These are phyloP conservation scores for Nemurella pictetii DNA, from an alignment of 2,888 invertebrate genomes.

Conservation along the genomic window DNA sequence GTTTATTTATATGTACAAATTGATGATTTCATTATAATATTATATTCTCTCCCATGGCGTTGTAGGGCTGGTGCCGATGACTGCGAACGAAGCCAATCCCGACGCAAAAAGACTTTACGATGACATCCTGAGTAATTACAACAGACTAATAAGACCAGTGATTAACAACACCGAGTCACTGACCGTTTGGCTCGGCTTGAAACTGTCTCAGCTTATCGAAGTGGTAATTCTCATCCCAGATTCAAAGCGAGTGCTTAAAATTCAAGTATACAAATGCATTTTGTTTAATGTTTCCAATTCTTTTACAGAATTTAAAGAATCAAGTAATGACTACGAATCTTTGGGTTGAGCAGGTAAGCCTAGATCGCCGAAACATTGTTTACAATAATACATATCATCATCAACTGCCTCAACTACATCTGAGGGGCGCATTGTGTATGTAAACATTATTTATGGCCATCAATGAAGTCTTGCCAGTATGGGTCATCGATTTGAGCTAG, in stretches of 20 bases:
- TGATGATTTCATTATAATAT: background rate
- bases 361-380: background rate
- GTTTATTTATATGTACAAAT: background rate
- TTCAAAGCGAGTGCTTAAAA: too few relatives aligned
- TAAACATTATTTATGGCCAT: too few relatives aligned
- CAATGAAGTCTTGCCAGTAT: too few relatives aligned
- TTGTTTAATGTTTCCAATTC: slow-evolving; percentile 37
- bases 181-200: slow-evolving; percentile 87
- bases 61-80: slow-evolving; percentile 2
- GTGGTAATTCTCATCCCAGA: slow-evolving; percentile 49
- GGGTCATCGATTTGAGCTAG: too few relatives aligned
- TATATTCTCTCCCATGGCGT: too few relatives aligned
- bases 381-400: background rate
- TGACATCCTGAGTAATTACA: slow-evolving; percentile 93
- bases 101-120: slow-evolving; percentile 95
- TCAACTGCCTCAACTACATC: too few relatives aligned
- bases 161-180: slow-evolving; percentile 90
- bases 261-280: background rate
- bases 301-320: slow-evolving; percentile 73
- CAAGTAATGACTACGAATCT: slow-evolving; percentile 94
- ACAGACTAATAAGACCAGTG: slow-evolving; percentile 91
- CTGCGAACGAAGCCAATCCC: slow-evolving; percentile 75
- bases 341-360: slow-evolving; percentile 86
- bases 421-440: too few relatives aligned
- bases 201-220: slow-evolving; percentile 87